A percentile compares a stretch with the other conserved stretches of the same genome.
These are phyloP conservation scores for Cacatua alba DNA, from an alignment of 2,113 vertebrate genomes.

Conservation along the genomic window DNA sequence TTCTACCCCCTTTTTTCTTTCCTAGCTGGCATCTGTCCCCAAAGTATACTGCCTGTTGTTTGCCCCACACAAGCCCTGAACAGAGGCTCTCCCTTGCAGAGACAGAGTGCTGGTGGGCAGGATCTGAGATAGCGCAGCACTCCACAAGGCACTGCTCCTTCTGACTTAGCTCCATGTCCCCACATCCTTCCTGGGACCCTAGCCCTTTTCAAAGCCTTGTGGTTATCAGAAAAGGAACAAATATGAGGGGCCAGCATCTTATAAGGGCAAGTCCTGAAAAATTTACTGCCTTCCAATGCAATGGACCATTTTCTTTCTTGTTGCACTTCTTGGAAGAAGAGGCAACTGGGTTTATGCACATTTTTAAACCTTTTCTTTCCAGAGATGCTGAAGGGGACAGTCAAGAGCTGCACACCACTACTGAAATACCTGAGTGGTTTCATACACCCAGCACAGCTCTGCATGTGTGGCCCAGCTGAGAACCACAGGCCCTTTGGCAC, in stretches of 20 bases:
- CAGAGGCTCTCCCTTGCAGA: background rate
- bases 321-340: background rate
- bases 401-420: background rate
- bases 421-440: background rate
- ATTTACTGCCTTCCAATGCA: background rate
- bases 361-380: background rate
- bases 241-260: background rate
- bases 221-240: background rate
- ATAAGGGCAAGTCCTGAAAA: background rate
- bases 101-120: background rate
- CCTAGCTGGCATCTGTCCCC: background rate
- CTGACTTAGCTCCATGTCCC: accelerated
- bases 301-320: background rate
- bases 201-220: background rate
- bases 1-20: background rate
- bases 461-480: background rate
- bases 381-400: background rate
- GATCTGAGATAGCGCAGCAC: accelerated
- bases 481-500: background rate
- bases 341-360: background rate
- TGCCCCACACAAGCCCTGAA: background rate
- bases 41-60: background rate
- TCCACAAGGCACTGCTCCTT: background rate
- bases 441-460: background rate
- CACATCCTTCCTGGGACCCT: background rate